Evolutionary conservation across 2,113 vertebrate genomes (phyloP), one percentile per base, ranked within the genome.

Genomic region (Psephotus haematonotus): DNA sequence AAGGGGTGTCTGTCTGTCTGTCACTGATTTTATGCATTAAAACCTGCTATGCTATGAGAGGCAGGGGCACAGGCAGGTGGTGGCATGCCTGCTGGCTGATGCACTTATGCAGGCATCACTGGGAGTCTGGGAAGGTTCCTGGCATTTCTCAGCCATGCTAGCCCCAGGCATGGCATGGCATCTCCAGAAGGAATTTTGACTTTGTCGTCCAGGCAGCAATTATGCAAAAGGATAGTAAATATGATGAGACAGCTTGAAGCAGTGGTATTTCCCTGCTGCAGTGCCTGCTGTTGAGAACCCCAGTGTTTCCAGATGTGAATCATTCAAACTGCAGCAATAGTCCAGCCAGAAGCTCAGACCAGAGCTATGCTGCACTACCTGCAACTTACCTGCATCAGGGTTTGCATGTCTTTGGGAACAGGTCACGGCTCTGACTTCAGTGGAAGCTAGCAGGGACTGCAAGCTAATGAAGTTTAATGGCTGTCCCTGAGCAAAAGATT

Each of bases 1-100:
- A 0, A 13, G 29, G 16, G 29, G 5, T 1, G 4, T 22, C 7
- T 4, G 3, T 9, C 46, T 23, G 5, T 60, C 31, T 67, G n/a
- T 4, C 2, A 16, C 7, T 28, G 37, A 67, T 71, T 87, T 64
- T 13, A 13, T 2, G 4, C 9, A 2, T 46, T 53, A 44, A 68
- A 77, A 55, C 3, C 4, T 4, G 5, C 9, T 1, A 11, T 1
- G 7, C 23, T 5, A 4, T 3, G 3, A 82, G 24, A 78, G 11
- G 17, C 41, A 41, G 11, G 17, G 35, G 5, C 55, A 49, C 4
- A 10, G 19, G 25, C 15, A 65, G 59, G 9, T 1, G 2, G 23
- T 62, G 12, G 27, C 0, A 0, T 57, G 31, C 27, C 35, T 39
- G 5, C 10, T 49, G 47, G 35, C 39, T 77, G 75, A 25, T 28